Conservation (phyloP, 1,140 invertebrate genomes). For the Meloidogyne hapla region DNA sequence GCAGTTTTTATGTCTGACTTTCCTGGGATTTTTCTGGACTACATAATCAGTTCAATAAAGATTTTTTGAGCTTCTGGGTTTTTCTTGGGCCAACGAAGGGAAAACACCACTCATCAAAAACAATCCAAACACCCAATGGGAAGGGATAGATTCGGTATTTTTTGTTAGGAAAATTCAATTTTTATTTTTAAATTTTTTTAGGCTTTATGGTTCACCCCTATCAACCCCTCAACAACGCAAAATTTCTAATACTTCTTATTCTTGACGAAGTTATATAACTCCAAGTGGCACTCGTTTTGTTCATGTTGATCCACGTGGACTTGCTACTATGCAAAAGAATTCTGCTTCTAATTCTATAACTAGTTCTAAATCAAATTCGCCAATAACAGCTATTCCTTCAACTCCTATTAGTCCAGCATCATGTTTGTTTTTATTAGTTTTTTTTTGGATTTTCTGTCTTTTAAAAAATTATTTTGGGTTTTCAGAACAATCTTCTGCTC, state of each 20-base stretch:
- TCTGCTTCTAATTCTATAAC: not conserved
- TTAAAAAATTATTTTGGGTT: too few species aligned
- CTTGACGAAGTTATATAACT: not conserved
- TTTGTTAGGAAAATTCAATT: not conserved
- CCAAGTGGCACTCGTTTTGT: not conserved
- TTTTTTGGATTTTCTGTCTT: too few species aligned
- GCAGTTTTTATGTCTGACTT: too few species aligned
- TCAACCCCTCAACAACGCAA: not conserved
- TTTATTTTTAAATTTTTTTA: not conserved
- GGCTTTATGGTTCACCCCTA: not conserved
- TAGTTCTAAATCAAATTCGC: not conserved
- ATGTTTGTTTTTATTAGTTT: not conserved
- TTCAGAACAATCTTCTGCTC: too few species aligned
- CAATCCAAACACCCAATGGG: not conserved
- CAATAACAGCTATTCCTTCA: not conserved
- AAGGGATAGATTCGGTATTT: not conserved
- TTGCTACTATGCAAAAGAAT: not conserved
- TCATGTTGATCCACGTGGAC: not conserved
- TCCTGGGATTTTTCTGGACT: too few species aligned
- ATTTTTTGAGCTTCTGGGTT: too few species aligned
- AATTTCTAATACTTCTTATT: not conserved
- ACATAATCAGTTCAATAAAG: too few species aligned
- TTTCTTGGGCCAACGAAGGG: too few species aligned
- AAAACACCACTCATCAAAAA: too few species aligned
- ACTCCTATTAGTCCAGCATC: not conserved